These are phyloP conservation scores for Brachypterus glaber DNA, from an alignment of 2,888 invertebrate species.

Conservation along the genomic window DNA sequence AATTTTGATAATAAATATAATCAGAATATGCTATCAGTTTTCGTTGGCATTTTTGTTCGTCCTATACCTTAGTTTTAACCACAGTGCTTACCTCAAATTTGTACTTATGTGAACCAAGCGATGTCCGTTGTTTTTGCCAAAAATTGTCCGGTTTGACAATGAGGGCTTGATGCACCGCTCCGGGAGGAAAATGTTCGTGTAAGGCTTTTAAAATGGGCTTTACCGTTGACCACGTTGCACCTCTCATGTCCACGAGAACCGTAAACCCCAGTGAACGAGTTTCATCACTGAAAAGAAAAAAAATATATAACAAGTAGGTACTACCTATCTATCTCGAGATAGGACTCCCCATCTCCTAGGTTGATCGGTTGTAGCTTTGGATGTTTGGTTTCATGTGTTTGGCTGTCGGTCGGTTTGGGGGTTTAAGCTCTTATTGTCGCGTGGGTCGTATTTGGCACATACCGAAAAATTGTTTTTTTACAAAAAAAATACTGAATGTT, in stretches of 20 bases:
- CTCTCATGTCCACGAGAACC: slow-evolving; percentile 96
- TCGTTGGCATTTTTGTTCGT: too few relatives aligned
- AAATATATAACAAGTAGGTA: too few relatives aligned
- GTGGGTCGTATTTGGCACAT: too few relatives aligned
- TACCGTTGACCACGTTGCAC: slow-evolving; percentile 90
- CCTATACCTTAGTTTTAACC: slow-evolving; percentile 1
- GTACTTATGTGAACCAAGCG: slow-evolving; percentile 94
- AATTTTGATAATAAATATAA: not conserved
- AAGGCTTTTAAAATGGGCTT: slow-evolving; percentile 96
- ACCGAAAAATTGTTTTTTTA: too few relatives aligned
- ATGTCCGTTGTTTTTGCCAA: slow-evolving; percentile 98
- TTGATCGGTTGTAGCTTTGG: too few relatives aligned
- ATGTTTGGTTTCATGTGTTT: too few relatives aligned
- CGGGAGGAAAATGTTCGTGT: slow-evolving; percentile 91
- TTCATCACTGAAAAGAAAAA: slow-evolving; percentile 63
- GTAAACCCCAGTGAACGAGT: slow-evolving; percentile 84
- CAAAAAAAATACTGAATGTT: too few relatives aligned
- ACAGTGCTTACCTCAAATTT: slow-evolving; percentile 79
- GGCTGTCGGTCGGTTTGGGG: too few relatives aligned
- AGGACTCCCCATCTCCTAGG: too few relatives aligned
- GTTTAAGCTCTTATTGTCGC: too few relatives aligned
- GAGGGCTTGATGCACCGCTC: slow-evolving; percentile 83
- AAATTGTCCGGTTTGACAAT: slow-evolving; percentile 99
- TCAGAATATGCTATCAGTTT: too few relatives aligned
- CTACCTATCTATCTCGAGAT: too few relatives aligned